Conservation (phyloP, 1,140 invertebrate genomes). For the Goniozus legneri region DNA sequence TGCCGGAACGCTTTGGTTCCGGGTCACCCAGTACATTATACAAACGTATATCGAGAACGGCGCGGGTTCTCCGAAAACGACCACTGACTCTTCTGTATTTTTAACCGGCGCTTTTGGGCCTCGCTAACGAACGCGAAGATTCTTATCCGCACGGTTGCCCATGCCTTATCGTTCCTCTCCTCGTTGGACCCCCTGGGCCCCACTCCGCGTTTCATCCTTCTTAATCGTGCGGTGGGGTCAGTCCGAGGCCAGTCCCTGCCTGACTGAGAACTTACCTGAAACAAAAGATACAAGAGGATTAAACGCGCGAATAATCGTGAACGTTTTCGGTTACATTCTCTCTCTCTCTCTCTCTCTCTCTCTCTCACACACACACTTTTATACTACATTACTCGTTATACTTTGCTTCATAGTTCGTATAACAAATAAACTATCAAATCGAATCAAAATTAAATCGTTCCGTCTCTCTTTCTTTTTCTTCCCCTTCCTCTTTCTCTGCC, state of each 20-base stretch:
- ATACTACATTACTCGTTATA: no score
- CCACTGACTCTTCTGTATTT: conserved; percentile 24
- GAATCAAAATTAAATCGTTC: no score
- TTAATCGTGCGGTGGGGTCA: not conserved
- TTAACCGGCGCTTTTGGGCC: conserved; percentile 19
- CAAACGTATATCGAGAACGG: no score
- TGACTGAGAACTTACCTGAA: conserved; percentile 44
- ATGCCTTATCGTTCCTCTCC: conserved; percentile 30
- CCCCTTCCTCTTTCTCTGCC: no score
- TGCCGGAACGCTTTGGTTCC: no score
- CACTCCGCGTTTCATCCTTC: not conserved
- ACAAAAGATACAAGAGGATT: conserved; percentile 25
- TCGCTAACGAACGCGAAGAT: conserved; percentile 36
- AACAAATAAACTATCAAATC: no score
- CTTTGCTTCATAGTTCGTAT: no score
- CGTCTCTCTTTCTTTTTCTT: no score
- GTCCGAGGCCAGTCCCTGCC: not conserved
- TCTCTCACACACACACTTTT: no score
- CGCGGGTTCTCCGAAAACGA: no score
- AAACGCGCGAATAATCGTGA: conserved; percentile 18
- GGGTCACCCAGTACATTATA: not conserved
- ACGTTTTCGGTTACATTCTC: no score
- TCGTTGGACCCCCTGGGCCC: conserved; percentile 6
- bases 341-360: no score
- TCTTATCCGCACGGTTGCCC: conserved; percentile 29